Evolutionary conservation across 2,797 vertebrate species (phyloP).

Genomic region (Siniperca undulata): DNA sequence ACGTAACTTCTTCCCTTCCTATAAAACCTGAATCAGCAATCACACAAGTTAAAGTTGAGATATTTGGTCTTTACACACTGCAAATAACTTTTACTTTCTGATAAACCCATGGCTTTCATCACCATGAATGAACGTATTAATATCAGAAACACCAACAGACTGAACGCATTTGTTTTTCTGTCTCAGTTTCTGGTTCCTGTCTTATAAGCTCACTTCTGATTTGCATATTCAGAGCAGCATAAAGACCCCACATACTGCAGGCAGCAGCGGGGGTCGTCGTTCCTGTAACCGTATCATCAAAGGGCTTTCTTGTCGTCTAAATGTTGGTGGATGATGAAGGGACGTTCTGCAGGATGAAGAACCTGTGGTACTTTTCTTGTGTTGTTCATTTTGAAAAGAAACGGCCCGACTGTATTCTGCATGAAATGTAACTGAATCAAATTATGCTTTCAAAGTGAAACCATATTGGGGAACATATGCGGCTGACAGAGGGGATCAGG

Average conservation of each 20-base stretch:
- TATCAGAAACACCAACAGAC: neutral
- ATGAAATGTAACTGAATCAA: slow-evolving; percentile 40
- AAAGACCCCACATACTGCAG: slow-evolving; percentile 13
- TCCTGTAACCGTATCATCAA: neutral
- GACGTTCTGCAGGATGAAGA: slow-evolving; percentile 19
- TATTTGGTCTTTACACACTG: too few species aligned
- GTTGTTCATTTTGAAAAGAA: slow-evolving; percentile 17
- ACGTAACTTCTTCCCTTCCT: too few species aligned
- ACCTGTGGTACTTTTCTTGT: neutral
- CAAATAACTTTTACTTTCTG: neutral
- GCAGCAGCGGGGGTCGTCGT: neutral
- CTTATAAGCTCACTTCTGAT: neutral
- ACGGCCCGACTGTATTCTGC: neutral
- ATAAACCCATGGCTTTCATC: neutral
- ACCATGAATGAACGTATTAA: too few species aligned
- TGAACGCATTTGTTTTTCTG: neutral
- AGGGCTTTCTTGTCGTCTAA: neutral
- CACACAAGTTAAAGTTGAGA: too few species aligned
- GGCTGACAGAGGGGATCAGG: slow-evolving; percentile 68
- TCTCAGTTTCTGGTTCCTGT: neutral
- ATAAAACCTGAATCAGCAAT: too few species aligned
- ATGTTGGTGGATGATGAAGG: neutral
- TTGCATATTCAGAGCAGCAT: slow-evolving; percentile 5
- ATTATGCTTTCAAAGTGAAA: slow-evolving; percentile 54
- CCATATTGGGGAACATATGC: slow-evolving; percentile 48